phyloP scores from a whole-genome alignment of 2,797 vertebrate species.

The Craterocephalus amniculus region DNA sequence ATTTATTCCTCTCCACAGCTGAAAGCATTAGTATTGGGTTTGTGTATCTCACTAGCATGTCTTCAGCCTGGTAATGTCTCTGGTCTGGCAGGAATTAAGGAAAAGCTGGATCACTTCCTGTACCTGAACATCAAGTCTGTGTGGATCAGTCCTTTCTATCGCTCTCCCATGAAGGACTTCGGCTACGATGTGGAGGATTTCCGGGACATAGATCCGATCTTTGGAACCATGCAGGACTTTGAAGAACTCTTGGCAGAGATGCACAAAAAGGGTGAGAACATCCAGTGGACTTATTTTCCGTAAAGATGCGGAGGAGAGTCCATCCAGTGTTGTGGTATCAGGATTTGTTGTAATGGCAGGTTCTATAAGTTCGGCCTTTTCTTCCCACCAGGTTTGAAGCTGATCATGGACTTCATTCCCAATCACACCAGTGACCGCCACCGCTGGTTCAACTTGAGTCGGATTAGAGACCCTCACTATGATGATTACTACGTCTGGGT shows the following conservation, averaged over 20 bases:
- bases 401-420: constrained; percentile 97
- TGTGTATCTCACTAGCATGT: neutral
- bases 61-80: neutral
- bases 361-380: neutral
- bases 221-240: constrained; percentile 95
- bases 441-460: constrained; percentile 93
- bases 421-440: constrained; percentile 96
- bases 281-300: neutral
- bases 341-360: neutral
- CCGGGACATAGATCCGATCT: constrained; percentile 88
- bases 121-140: constrained; percentile 91
- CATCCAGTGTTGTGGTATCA: neutral
- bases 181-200: constrained; percentile 94
- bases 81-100: constrained; percentile 85
- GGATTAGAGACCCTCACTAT: constrained; percentile 85
- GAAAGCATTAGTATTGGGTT: neutral
- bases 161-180: constrained; percentile 91
- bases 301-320: neutral
- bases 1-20: neutral
- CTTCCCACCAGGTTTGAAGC: constrained; percentile 86
- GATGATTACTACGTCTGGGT: constrained; percentile 94
- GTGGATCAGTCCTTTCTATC: constrained; percentile 94
- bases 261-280: constrained; percentile 88
- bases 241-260: constrained; percentile 89
- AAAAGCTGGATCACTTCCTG: constrained; percentile 89